Evolutionary conservation across 1,140 invertebrate genomes (phyloP).

Genomic region (Drepana arcuata): DNA sequence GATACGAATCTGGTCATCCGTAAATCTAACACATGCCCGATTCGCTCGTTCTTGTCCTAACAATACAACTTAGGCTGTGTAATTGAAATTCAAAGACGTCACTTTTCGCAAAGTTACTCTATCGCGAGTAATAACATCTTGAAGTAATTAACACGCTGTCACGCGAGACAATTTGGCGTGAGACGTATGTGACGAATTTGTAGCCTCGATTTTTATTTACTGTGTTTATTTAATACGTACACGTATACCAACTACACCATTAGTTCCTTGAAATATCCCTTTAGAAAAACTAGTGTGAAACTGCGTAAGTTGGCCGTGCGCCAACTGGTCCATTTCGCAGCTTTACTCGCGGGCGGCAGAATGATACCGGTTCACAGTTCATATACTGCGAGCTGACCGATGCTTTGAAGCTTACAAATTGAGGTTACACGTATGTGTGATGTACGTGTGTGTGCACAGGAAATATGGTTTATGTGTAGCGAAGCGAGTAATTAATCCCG

Average conservation of each 20-base stretch:
- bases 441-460: constrained; percentile 24
- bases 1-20: constrained; percentile 14
- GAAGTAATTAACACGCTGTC: constrained; percentile 35
- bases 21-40: too few relatives aligned
- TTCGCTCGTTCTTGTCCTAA: too few relatives aligned
- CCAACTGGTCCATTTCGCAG: constrained; percentile 59
- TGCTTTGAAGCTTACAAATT: constrained; percentile 51
- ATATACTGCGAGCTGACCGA: constrained; percentile 39
- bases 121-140: constrained; percentile 22
- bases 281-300: constrained; percentile 41
- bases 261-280: constrained; percentile 24
- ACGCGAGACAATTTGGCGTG: constrained; percentile 37
- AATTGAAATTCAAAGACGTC: constrained; percentile 1
- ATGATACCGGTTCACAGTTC: constrained; percentile 56
- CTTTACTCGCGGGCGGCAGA: constrained; percentile 29
- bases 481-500: constrained; percentile 50
- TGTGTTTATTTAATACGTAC: constrained; percentile 26
- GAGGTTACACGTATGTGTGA: constrained; percentile 43
- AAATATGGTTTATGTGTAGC: constrained; percentile 47
- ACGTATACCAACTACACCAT: constrained; percentile 24
- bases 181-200: constrained; percentile 43
- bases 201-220: constrained; percentile 44
- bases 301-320: constrained; percentile 35
- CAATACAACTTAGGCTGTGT: too few relatives aligned
- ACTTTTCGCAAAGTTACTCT: constrained; percentile 18